Conservation (phyloP, 2,113 vertebrate species). For the Grallaria varia region DNA sequence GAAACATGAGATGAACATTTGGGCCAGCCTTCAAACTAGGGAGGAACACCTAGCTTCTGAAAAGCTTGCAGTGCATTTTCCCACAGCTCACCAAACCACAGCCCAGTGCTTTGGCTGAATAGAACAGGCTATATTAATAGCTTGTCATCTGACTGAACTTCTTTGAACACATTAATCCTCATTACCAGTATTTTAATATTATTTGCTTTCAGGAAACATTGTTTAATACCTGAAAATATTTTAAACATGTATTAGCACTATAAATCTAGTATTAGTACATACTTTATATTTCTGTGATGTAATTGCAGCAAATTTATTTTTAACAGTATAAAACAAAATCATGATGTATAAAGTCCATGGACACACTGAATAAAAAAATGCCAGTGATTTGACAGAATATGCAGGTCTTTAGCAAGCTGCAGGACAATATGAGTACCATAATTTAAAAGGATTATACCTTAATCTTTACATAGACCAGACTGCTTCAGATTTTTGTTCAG, state of each 20-base stretch:
- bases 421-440: not conserved
- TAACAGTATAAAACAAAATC: not conserved
- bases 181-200: not conserved
- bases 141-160: not conserved
- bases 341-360: not conserved
- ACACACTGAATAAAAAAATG: not conserved
- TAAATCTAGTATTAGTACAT: not conserved
- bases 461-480: not conserved
- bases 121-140: not conserved
- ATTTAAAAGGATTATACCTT: not conserved
- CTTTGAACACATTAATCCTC: conserved; percentile 15
- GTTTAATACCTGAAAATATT: conserved; percentile 9
- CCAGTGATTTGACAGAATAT: not conserved
- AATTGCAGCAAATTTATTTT: not conserved
- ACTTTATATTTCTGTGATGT: not conserved
- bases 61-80: not conserved
- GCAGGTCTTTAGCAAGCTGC: not conserved
- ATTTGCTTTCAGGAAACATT: not conserved
- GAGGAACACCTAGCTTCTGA: not conserved
- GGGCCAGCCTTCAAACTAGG: not conserved
- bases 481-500: not conserved
- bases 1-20: not conserved
- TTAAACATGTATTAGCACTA: not conserved
- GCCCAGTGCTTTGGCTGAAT: not conserved
- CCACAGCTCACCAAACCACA: conserved; percentile 10